Evolutionary conservation across 2,888 invertebrate species (phyloP).

Genomic region (Celastrina argiolus): DNA sequence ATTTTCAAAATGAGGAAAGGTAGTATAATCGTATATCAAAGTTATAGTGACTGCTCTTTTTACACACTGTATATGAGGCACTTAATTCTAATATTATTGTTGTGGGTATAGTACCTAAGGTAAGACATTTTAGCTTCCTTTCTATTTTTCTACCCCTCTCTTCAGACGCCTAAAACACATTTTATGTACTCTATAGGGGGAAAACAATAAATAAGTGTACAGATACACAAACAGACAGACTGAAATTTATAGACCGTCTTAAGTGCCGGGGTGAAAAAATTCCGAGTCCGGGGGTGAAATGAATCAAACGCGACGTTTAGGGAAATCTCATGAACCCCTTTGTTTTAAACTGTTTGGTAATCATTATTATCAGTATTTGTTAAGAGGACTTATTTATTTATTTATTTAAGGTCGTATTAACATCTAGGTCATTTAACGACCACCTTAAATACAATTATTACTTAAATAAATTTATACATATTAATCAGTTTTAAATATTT

Average conservation of each 20-base stretch:
- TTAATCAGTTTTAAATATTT: no score
- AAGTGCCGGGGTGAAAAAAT: conserved; percentile 46
- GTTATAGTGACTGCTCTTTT: no score
- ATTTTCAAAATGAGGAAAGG: no score
- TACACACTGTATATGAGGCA: no score
- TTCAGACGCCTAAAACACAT: not conserved
- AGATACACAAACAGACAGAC: conserved; percentile 53
- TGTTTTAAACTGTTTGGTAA: conserved; percentile 21
- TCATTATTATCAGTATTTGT: not conserved
- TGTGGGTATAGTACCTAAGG: no score
- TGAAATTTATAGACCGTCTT: conserved; percentile 64
- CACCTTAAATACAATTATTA: no score
- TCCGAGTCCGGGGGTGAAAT: conserved; percentile 54
- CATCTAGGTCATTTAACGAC: no score
- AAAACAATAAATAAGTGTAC: conserved; percentile 60
- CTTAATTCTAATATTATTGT: no score
- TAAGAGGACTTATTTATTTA: no score
- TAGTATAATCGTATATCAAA: no score
- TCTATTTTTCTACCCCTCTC: not conserved
- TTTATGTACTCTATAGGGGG: conserved; percentile 35
- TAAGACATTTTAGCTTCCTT: not conserved
- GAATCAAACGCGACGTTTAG: conserved; percentile 53
- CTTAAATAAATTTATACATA: no score
- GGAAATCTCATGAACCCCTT: conserved; percentile 13
- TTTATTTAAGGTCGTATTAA: no score